A percentile compares a stretch with the other conserved stretches of the same genome.
These are phyloP conservation scores for Antechinus flavipes DNA, from an alignment of 2,113 vertebrate species.

Conservation along the genomic window DNA sequence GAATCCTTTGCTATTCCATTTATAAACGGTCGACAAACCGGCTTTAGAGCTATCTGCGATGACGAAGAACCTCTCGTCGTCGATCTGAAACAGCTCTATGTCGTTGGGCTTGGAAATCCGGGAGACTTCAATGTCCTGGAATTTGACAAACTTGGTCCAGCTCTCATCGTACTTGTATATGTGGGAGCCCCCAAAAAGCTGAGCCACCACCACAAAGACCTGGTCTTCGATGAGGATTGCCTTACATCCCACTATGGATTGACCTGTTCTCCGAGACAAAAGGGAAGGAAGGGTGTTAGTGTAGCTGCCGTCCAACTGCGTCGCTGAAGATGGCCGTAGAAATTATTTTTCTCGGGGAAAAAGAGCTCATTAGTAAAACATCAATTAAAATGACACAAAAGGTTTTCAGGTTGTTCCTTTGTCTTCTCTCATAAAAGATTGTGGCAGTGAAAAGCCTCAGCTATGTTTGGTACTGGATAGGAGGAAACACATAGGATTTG, in stretches of 20 bases:
- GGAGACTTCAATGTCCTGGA: constrained; percentile 97
- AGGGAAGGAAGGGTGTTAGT: constrained; percentile 60
- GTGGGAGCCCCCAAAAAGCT: constrained; percentile 98
- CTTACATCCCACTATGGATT: constrained; percentile 98
- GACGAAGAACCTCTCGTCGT: constrained; percentile 94
- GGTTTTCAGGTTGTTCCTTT: not conserved
- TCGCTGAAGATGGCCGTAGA: not conserved
- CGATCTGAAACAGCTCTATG: constrained; percentile 96
- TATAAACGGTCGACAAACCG: constrained; percentile 96
- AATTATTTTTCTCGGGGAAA: not conserved
- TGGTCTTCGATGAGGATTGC: constrained; percentile 95
- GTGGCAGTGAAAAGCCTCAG: not conserved
- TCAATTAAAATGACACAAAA: not conserved
- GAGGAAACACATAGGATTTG: not conserved
- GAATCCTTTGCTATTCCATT: constrained; percentile 98
- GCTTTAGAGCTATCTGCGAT: constrained; percentile 99
- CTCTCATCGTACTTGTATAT: constrained; percentile 98
- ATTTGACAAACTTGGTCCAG: constrained; percentile 97
- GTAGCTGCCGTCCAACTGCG: not conserved
- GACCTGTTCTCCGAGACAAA: constrained; percentile 86
- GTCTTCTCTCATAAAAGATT: not conserved
- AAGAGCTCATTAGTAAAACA: not conserved
- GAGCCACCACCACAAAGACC: constrained; percentile 97
- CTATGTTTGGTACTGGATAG: not conserved
- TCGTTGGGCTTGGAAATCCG: constrained; percentile 99